Evolutionary conservation across 1,140 invertebrate genomes (phyloP), one percentile per base, ranked within the genome.

Genomic region (Drosophila quadrilineata): DNA sequence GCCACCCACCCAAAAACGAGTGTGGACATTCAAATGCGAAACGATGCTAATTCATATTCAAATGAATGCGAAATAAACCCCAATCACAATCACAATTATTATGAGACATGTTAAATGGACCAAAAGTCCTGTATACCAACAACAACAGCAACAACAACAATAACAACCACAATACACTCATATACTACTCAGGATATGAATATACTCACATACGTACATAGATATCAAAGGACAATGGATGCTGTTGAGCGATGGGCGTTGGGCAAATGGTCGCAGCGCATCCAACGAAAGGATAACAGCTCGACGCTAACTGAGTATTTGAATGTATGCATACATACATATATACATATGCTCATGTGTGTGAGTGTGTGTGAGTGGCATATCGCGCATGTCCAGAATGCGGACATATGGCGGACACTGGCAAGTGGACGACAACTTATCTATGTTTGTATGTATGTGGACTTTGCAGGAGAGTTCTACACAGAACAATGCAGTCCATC

Each of bases 51-150:
- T 88, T 88, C 85, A 80, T 75, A 88, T 88, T 79, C 85, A 88
- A 88, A 88, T 88, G 85, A 85, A 88, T 80, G 71, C 79, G 66
- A 76, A 85, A 65, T 85, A 74, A 88, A 88, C 87, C 79, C 86
- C 79, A 87, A 88, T 87, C 79, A 76, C 79, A 87, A 88, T 87
- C 79, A 76, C 79, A 85, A 87, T 88, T 87, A 88, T 88, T 87
- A 87, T 79, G 79, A 87, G 85, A 88, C 85, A 87, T 87, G 85
- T 87, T 87, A 87, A 87, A 87, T 87, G 85, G 85, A 85, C 85
- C 85, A 87, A 88, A 80, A 88, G 79, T 88, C 85, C 85, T 88
- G 49, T 60, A 46, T 31, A 72, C 69, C 43, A 41, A 57, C 76
- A 62, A 59, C 69, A 73, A 59, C 58, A 77, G 59, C 40, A 64